phyloP scores from a whole-genome alignment of 1,140 invertebrate genomes.

The Brachionus manjavacas region DNA sequence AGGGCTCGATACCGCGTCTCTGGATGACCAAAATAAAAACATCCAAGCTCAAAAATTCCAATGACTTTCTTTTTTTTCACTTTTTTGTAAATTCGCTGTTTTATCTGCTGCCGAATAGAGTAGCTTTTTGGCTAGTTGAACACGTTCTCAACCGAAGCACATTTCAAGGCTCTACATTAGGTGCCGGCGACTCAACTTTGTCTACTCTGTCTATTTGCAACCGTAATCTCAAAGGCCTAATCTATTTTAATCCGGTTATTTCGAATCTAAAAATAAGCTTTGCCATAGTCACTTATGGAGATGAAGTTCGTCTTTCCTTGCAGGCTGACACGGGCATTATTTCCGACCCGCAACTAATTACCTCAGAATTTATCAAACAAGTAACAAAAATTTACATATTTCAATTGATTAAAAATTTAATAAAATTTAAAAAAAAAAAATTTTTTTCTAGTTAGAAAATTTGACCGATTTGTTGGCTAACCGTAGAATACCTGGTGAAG shows the following conservation, averaged over 20 bases:
- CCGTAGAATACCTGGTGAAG: constrained; percentile 38
- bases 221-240: constrained; percentile 7
- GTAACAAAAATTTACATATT: neutral
- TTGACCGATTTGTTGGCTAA: constrained; percentile 25
- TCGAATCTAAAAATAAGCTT: neutral
- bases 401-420: too few relatives aligned
- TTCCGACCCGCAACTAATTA: constrained; percentile 9
- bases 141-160: neutral
- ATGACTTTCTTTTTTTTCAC: constrained; percentile 17
- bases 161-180: constrained; percentile 17
- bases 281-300: constrained; percentile 21
- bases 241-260: constrained; percentile 40
- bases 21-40: constrained; percentile 35
- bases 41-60: constrained; percentile 14
- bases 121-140: constrained; percentile 1
- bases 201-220: constrained; percentile 28
- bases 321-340: neutral
- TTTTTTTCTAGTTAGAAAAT: constrained; percentile 23
- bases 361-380: constrained; percentile 30
- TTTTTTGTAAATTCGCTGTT: constrained; percentile 5
- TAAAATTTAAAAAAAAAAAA: neutral
- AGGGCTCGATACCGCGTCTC: constrained; percentile 24
- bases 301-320: constrained; percentile 2
- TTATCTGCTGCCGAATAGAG: neutral
- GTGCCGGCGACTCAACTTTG: constrained; percentile 3